Percentiles rank a stretch among this genome's conserved stretches.
These are phyloP conservation scores for Caenorhabditis briggsae DNA, from an alignment of 1,140 invertebrate genomes.

Conservation along the genomic window DNA sequence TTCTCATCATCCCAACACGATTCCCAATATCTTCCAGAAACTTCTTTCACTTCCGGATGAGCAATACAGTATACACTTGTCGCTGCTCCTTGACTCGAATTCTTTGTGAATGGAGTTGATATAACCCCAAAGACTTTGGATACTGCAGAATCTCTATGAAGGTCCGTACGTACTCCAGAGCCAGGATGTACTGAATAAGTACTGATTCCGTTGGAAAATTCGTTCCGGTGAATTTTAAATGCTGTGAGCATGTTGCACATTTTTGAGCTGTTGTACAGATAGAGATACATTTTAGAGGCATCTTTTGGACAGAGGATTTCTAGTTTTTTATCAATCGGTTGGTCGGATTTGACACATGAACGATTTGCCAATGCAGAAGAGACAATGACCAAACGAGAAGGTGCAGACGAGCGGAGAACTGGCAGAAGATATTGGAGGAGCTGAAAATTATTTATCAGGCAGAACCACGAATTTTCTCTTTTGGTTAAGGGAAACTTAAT, in stretches of 20 bases:
- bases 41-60: constrained; percentile 82
- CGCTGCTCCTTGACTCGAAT: constrained; percentile 93
- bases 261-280: constrained; percentile 90
- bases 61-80: constrained; percentile 90
- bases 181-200: constrained; percentile 91
- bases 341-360: constrained; percentile 78
- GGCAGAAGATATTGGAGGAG: constrained; percentile 85
- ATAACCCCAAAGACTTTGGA: constrained; percentile 83
- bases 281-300: constrained; percentile 80
- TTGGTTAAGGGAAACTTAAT: no score
- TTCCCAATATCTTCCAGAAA: constrained; percentile 90
- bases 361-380: constrained; percentile 94
- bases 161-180: constrained; percentile 80
- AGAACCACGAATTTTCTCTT: no score
- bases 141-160: constrained; percentile 77
- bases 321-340: constrained; percentile 61
- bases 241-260: constrained; percentile 89
- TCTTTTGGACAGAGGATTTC: constrained; percentile 81
- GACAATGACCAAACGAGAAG: constrained; percentile 86
- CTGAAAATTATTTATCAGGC: constrained; percentile 81
- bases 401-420: constrained; percentile 84
- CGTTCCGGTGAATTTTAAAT: constrained; percentile 84
- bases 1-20: constrained; percentile 84
- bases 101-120: constrained; percentile 93
- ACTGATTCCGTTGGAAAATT: constrained; percentile 83